A percentile compares a stretch with the other conserved stretches of the same genome.
Conservation (phyloP, 2,113 vertebrate species). For the Mystacornis crossleyi region DNA sequence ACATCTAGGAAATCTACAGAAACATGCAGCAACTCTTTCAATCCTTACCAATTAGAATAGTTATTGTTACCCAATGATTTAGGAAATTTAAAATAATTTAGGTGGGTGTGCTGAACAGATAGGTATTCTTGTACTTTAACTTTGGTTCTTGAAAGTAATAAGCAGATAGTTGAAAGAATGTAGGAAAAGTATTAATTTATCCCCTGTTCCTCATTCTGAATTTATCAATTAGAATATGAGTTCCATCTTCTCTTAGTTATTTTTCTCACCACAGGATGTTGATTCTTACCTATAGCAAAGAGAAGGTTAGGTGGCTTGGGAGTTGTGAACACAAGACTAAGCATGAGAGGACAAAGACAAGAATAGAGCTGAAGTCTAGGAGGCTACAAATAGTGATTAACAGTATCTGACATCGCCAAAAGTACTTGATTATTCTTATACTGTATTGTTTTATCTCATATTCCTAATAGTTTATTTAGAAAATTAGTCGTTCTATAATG, state of each 20-base stretch:
- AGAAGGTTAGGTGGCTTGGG: not conserved
- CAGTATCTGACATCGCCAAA: not conserved
- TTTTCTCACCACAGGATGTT: not conserved
- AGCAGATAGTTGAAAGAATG: not conserved
- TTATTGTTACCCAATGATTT: not conserved
- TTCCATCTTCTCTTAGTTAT: not conserved
- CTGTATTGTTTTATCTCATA: not conserved
- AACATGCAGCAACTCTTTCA: not conserved
- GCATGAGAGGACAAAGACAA: not conserved
- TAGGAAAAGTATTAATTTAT: not conserved
- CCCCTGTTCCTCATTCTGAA: not conserved
- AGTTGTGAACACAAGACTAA: not conserved
- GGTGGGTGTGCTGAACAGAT: not conserved
- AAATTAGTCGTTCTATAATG: conserved; percentile 22
- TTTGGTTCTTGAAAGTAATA: not conserved
- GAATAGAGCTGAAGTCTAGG: not conserved
- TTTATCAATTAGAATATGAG: accelerated
- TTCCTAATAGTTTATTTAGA: conserved; percentile 27
- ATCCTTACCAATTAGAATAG: not conserved
- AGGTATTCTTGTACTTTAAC: not conserved
- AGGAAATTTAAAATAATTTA: not conserved
- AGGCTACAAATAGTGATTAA: not conserved
- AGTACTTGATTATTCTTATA: not conserved
- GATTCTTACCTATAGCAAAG: not conserved
- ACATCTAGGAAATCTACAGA: not conserved